phyloP scores from a whole-genome alignment of 2,797 vertebrate species.

The Falco naumanni region DNA sequence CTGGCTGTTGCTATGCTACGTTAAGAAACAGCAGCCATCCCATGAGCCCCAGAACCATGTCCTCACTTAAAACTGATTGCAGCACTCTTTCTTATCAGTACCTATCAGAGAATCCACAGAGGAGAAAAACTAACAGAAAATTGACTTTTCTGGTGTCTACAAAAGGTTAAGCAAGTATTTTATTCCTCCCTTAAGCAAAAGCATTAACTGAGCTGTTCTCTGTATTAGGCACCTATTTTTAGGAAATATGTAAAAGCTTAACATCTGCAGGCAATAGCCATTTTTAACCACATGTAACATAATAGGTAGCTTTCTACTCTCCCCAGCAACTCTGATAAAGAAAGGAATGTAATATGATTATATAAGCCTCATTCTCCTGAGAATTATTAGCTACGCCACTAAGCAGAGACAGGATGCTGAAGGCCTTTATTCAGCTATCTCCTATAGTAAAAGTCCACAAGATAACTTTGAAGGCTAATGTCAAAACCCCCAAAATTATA shows the following conservation, averaged over 20 bases:
- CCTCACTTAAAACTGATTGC: not conserved
- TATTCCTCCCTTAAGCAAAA: not conserved
- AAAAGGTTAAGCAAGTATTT: not conserved
- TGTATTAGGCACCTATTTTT: not conserved
- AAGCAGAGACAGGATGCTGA: not conserved
- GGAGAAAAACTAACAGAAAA: not conserved
- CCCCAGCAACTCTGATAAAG: not conserved
- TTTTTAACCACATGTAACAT: not conserved
- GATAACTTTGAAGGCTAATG: not conserved
- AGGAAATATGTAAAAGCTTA: not conserved
- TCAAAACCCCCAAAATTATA: not conserved
- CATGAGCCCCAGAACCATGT: not conserved
- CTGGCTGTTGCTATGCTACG: not conserved
- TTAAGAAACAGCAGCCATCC: not conserved
- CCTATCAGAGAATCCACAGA: not conserved
- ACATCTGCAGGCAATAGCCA: not conserved
- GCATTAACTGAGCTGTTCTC: not conserved
- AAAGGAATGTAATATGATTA: not conserved
- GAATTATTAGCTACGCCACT: not conserved
- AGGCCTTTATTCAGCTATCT: not conserved
- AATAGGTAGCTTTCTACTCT: not conserved
- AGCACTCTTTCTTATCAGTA: not conserved
- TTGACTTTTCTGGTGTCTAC: not conserved
- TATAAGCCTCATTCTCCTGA: not conserved
- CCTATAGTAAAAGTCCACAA: not conserved